These are phyloP conservation scores for Melanotaenia pygmaea DNA, from an alignment of 2,797 vertebrate species.

Conservation along the genomic window DNA sequence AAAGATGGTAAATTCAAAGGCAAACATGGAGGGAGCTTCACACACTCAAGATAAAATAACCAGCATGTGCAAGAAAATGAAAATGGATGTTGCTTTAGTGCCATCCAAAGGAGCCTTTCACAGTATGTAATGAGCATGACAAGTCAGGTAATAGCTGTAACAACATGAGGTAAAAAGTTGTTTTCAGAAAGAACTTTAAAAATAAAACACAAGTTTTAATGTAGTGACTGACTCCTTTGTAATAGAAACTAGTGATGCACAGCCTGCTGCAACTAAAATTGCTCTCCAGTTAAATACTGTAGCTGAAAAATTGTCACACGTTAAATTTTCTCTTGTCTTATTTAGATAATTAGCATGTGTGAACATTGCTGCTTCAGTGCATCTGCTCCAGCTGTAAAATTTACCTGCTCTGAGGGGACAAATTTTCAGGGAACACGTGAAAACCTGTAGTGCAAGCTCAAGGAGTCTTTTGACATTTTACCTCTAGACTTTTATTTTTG, in stretches of 20 bases:
- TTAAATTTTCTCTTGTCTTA: not conserved
- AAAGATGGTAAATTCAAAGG: too few species aligned
- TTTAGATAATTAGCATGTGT: not conserved
- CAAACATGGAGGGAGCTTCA: not conserved
- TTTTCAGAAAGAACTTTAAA: not conserved
- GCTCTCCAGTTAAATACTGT: not conserved
- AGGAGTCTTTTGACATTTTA: slow-evolving; percentile 1
- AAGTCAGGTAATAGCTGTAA: not conserved
- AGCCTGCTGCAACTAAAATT: not conserved
- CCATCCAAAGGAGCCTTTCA: not conserved
- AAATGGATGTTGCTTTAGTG: not conserved
- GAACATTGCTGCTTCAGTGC: not conserved
- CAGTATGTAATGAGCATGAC: not conserved
- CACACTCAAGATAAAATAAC: not conserved
- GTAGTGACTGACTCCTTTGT: not conserved
- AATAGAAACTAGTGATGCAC: too few species aligned
- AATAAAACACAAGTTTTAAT: not conserved
- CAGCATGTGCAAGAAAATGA: not conserved
- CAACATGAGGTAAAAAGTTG: too few species aligned
- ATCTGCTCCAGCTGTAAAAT: not conserved
- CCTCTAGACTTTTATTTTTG: not conserved
- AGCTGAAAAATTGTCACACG: not conserved
- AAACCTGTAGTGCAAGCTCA: not conserved
- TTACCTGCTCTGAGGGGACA: too few species aligned
- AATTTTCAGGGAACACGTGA: not conserved